phyloP scores from a whole-genome alignment of 2,888 invertebrate genomes.

The Conistra vaccinii region DNA sequence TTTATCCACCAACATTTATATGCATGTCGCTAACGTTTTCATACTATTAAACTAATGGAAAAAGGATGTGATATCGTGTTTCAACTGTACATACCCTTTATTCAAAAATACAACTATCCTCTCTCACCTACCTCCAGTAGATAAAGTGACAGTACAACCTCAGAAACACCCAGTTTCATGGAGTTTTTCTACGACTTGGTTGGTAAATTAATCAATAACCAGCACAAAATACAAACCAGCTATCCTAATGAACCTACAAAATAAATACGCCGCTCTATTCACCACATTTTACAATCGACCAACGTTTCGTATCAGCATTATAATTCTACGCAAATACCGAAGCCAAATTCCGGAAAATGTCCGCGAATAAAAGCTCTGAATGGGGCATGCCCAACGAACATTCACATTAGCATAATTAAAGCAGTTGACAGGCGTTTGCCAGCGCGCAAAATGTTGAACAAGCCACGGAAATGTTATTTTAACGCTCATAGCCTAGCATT shows the following conservation, averaged over 20 bases:
- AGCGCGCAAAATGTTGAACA: constrained; percentile 40
- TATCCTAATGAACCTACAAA: constrained; percentile 1
- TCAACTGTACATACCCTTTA: background rate
- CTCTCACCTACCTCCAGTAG: too few species aligned
- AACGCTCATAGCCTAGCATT: constrained; percentile 8
- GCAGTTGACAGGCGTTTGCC: constrained; percentile 32
- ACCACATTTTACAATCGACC: constrained; percentile 9
- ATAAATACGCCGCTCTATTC: background rate
- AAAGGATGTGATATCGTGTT: background rate
- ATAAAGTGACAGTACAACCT: too few species aligned
- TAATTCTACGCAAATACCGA: constrained; percentile 34
- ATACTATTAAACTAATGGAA: background rate
- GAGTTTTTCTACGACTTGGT: too few species aligned
- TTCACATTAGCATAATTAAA: constrained; percentile 57
- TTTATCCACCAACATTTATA: too few species aligned
- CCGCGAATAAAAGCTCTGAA: constrained; percentile 29
- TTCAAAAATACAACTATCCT: background rate
- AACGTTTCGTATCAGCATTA: constrained; percentile 42
- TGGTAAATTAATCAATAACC: background rate
- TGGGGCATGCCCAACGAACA: constrained; percentile 19
- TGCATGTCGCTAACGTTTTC: background rate
- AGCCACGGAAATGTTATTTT: constrained; percentile 33
- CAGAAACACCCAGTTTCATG: too few species aligned
- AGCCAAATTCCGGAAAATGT: constrained; percentile 36
- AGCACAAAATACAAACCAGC: background rate